Base-by-base conservation (phyloP, 2,888 invertebrate genomes). In the Lasius platythorax region DNA sequence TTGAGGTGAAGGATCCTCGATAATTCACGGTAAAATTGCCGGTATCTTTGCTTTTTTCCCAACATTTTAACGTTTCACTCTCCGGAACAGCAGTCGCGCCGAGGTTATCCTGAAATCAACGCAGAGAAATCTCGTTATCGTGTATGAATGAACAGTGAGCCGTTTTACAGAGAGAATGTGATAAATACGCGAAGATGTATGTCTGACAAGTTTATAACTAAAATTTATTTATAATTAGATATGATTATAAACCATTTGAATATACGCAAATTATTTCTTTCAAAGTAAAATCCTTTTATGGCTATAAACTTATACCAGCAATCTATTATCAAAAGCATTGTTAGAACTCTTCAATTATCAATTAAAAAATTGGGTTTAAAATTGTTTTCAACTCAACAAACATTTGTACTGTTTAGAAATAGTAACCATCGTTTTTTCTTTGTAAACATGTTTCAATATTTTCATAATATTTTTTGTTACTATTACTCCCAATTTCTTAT, bases 1-100 rank as follows among this genome's bases (percentile, higher is more conserved):
- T 79, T 79, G 85, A 84, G 86, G 86, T 84, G 66, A 84, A 86
- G 84, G 82, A 86, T 84, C 63, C 37, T 82, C 30, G 30, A 50
- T 53, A 56, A 76, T 43, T 28, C 46, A 37, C 74, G 50, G 28
- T 53, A 28, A 33, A 53, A 83, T 75, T 73, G 46, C 56, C 28
- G 58, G 23, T 61, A 64, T 37, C 66, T 23, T 30, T 43, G 18
- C 30, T 81, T 76, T 76, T 84, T 50, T 67, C 67, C 30, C 28
- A 33, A 28, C 53, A 33, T 46, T 61, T 33, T 18, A 70, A 46
- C 68, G 67, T 81, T 83, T 85, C 72, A 53, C n/a, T 67, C 56
- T 63, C 15, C 9, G 63, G 53, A 68, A 74, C 43, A 56, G 30
- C 40, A 61, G 12, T 6, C 15, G 28, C 43, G 33, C 1, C 56